Conservation (phyloP, 2,888 invertebrate species). For the Orthosia gothica region DNA sequence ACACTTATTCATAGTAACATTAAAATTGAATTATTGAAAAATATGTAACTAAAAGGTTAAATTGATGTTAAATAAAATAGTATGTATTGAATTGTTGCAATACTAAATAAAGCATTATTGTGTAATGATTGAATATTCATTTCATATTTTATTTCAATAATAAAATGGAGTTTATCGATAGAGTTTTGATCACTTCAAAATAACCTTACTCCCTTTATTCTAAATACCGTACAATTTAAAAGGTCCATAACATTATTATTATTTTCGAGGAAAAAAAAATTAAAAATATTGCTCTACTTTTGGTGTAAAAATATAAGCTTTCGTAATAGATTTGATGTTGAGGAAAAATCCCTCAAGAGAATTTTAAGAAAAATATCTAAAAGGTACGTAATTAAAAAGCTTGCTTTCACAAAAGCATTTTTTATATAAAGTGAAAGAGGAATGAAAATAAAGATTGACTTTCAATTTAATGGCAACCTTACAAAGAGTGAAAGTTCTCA, state of each 20-base stretch:
- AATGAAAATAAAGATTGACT: neutral
- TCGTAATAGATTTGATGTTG: conserved; percentile 10
- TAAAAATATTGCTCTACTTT: conserved; percentile 1
- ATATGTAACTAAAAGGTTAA: conserved; percentile 66
- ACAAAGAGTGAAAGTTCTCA: no score
- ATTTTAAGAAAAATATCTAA: neutral
- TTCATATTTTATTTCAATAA: conserved; percentile 67
- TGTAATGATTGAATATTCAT: conserved; percentile 67
- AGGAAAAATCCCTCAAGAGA: conserved; percentile 1
- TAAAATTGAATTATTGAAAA: conserved; percentile 50
- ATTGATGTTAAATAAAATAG: conserved; percentile 68
- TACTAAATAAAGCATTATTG: conserved; percentile 71
- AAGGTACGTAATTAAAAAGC: neutral
- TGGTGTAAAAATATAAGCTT: conserved; percentile 11
- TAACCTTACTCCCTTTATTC: conserved; percentile 21
- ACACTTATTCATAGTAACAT: conserved; percentile 52
- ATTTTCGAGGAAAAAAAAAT: conserved; percentile 26
- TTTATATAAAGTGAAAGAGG: neutral
- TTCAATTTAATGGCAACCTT: neutral
- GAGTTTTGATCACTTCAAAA: conserved; percentile 60
- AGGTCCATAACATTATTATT: neutral
- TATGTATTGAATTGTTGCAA: conserved; percentile 71
- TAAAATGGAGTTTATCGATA: conserved; percentile 56
- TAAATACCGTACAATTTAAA: neutral
- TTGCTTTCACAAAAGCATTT: neutral